Conservation (phyloP, 2,797 vertebrate genomes). For the Thamnophis elegans region DNA sequence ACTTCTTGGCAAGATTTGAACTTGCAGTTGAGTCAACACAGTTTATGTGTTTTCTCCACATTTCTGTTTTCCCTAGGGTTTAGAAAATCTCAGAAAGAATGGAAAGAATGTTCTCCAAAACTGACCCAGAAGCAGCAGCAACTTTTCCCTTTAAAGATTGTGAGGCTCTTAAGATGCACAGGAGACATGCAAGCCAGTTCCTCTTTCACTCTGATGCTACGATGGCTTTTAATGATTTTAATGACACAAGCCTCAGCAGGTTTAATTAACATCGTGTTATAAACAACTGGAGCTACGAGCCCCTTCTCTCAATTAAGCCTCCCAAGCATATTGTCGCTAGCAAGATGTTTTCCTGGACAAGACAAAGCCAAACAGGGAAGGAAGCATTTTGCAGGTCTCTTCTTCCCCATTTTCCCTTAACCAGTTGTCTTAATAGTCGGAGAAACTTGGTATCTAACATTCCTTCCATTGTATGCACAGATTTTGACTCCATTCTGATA, state of each 20-base stretch:
- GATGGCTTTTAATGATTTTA: slow-evolving; percentile 35
- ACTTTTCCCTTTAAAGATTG: not conserved
- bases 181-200: not conserved
- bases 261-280: slow-evolving; percentile 33
- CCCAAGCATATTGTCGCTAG: not conserved
- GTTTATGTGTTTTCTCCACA: slow-evolving; percentile 13
- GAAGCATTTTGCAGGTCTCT: not conserved
- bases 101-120: slow-evolving; percentile 16
- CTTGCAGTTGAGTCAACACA: slow-evolving; percentile 19
- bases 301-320: slow-evolving; percentile 37
- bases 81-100: not conserved
- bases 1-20: slow-evolving; percentile 12
- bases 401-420: not conserved
- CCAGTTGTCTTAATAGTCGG: not conserved
- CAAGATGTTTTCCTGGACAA: slow-evolving; percentile 5
- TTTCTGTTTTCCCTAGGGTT: slow-evolving; percentile 19
- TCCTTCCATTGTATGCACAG: not conserved
- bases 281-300: slow-evolving; percentile 35
- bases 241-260: slow-evolving; percentile 37
- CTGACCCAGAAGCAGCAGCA: not conserved
- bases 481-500: not conserved
- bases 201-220: not conserved
- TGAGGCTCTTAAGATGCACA: not conserved
- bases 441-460: not conserved
- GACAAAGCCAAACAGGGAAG: slow-evolving; percentile 16